These are phyloP conservation scores for Mesochorus sp. DNA, from an alignment of 2,888 invertebrate species.

Conservation along the genomic window DNA sequence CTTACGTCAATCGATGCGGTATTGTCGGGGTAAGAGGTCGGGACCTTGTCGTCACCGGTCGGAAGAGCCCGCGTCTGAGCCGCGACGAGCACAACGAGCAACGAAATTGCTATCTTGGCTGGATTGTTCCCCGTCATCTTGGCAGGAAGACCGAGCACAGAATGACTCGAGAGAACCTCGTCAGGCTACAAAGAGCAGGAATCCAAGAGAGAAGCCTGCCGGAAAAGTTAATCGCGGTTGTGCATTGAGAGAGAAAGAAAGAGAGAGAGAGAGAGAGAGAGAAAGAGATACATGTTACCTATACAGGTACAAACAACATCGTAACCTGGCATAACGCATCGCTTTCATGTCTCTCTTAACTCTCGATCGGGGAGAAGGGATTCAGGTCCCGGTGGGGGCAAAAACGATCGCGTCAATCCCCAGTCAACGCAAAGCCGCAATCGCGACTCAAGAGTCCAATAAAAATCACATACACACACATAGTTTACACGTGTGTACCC, in stretches of 20 bases:
- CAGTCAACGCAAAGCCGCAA: neutral
- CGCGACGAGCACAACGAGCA: conserved; percentile 19
- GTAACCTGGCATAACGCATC: conserved; percentile 18
- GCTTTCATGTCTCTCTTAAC: conserved; percentile 9
- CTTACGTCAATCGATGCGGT: conserved; percentile 55
- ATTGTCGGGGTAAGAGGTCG: conserved; percentile 43
- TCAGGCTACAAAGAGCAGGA: conserved; percentile 34
- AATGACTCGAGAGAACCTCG: conserved; percentile 27
- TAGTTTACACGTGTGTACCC: neutral
- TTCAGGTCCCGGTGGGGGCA: conserved; percentile 43
- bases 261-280: conserved; percentile 26
- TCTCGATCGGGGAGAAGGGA: conserved; percentile 46
- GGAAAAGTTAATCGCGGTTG: conserved; percentile 19
- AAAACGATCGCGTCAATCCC: conserved; percentile 45
- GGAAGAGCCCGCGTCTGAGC: conserved; percentile 25
- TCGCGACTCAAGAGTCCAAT: conserved; percentile 21
- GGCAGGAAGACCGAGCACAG: conserved; percentile 35
- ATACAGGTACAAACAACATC: conserved; percentile 4
- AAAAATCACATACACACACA: conserved; percentile 6
- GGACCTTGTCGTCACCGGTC: conserved; percentile 45
- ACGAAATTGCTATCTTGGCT: conserved; percentile 9
- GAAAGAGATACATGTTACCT: neutral
- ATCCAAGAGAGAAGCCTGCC: conserved; percentile 31
- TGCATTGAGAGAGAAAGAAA: conserved; percentile 10
- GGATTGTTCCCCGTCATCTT: conserved; percentile 44